A percentile compares a stretch with the other conserved stretches of the same genome.
Conservation (phyloP, 2,113 vertebrate genomes). For the Pedetes capensis region DNA sequence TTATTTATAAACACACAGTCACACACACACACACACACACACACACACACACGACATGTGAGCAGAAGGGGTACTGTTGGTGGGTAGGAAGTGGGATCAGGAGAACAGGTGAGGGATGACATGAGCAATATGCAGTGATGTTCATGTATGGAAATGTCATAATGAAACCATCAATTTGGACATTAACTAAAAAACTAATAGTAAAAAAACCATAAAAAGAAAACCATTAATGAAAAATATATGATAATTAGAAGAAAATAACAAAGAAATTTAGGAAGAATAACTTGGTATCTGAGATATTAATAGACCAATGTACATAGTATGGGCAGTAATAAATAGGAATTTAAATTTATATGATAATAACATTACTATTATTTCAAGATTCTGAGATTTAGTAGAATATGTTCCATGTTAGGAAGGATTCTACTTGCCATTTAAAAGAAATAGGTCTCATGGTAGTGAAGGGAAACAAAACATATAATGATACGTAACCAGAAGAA, state of each 20-base stretch:
- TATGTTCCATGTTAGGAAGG: neutral
- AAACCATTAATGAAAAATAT: neutral
- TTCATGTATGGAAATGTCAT: too few species aligned
- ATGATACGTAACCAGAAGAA: neutral
- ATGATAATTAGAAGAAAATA: neutral
- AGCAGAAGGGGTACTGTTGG: too few species aligned
- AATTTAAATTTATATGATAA: neutral
- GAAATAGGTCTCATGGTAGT: neutral
- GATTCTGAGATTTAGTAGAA: neutral
- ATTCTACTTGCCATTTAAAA: neutral
- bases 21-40: too few species aligned
- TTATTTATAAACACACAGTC: too few species aligned
- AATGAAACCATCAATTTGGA: too few species aligned
- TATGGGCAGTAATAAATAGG: neutral
- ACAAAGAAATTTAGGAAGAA: neutral
- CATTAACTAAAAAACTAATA: too few species aligned
- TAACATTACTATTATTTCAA: neutral
- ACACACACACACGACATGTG: too few species aligned
- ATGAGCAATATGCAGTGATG: too few species aligned
- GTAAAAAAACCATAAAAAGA: too few species aligned
- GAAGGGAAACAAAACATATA: neutral
- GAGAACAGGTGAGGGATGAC: too few species aligned
- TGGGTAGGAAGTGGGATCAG: too few species aligned
- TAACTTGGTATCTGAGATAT: neutral
- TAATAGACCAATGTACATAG: neutral